phyloP scores from a whole-genome alignment of 64 coral and sea anemone genomes.

The Porites lutea region DNA sequence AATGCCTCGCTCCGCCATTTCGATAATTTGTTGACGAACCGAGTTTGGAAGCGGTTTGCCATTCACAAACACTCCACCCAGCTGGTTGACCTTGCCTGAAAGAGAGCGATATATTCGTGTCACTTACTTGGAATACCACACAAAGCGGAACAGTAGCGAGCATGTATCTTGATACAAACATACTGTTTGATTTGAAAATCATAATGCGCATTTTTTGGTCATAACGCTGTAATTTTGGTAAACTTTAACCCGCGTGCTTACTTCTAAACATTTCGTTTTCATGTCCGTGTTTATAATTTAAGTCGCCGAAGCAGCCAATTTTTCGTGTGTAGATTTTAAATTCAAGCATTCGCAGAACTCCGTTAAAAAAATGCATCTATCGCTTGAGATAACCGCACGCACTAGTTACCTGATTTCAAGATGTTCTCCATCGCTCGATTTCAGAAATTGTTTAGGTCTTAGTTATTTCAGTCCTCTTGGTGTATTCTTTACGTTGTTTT shows the following conservation, averaged over 20 bases:
- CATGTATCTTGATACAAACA: too few species aligned
- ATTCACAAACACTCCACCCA: conserved; percentile 93
- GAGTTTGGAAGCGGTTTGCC: conserved; percentile 86
- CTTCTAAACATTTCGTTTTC: too few species aligned
- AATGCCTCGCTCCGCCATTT: conserved; percentile 83
- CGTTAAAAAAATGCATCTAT: too few species aligned
- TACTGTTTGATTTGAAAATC: background rate
- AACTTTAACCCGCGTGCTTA: too few species aligned
- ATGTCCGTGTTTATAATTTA: too few species aligned
- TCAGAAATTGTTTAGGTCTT: background rate
- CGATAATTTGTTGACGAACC: conserved; percentile 83
- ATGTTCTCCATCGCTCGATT: conserved; percentile 11
- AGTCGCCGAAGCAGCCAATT: too few species aligned
- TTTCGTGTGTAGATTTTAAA: too few species aligned
- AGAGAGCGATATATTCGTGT: background rate
- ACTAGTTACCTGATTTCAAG: conserved; percentile 11
- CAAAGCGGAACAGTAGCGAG: too few species aligned
- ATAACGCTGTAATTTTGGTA: too few species aligned
- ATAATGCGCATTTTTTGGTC: too few species aligned
- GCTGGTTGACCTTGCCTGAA: conserved; percentile 81
- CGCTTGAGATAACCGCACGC: too few species aligned
- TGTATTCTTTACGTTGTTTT: background rate
- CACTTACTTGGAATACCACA: background rate
- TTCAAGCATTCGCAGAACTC: too few species aligned
- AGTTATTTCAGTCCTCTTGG: background rate